Evolutionary conservation across 2,113 vertebrate species (phyloP).

Genomic region (Piaya cayana): DNA sequence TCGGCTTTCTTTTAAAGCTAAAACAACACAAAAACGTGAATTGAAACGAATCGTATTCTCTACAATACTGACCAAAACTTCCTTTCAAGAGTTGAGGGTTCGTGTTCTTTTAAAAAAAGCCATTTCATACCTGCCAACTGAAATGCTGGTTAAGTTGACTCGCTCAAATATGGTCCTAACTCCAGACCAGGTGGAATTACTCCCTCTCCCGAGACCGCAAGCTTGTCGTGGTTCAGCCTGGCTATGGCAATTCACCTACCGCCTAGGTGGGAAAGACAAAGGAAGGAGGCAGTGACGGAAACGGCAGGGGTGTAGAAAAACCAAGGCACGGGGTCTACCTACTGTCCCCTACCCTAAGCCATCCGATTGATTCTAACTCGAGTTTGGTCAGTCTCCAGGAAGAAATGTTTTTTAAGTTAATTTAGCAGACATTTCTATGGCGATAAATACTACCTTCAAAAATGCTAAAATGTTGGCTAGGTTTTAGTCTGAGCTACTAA

Average conservation of each 20-base stretch:
- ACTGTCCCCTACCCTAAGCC: conserved; percentile 73
- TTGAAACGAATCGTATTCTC: conserved; percentile 50
- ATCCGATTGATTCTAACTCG: conserved; percentile 73
- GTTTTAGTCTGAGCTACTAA: conserved; percentile 77
- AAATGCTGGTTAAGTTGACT: conserved; percentile 75
- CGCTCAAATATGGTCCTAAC: conserved; percentile 71
- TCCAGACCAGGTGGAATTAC: conserved; percentile 67
- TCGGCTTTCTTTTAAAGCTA: not conserved
- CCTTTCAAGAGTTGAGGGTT: conserved; percentile 57
- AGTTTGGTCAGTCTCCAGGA: conserved; percentile 86
- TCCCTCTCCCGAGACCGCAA: conserved; percentile 68
- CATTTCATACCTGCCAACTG: conserved; percentile 67
- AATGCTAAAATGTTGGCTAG: conserved; percentile 80
- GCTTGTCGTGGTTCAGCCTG: conserved; percentile 72
- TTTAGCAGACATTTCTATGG: conserved; percentile 80
- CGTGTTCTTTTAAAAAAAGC: conserved; percentile 60
- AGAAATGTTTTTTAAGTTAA: conserved; percentile 76
- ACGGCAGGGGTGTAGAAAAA: conserved; percentile 77
- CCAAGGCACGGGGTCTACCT: conserved; percentile 76
- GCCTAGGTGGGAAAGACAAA: conserved; percentile 59
- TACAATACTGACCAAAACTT: conserved; percentile 81
- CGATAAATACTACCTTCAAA: conserved; percentile 79
- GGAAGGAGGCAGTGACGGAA: conserved; percentile 64
- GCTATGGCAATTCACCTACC: conserved; percentile 72
- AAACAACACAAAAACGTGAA: not conserved